Percentiles rank a stretch among this genome's conserved stretches.
phyloP scores from a whole-genome alignment of 2,113 vertebrate species.

The Phocoena sinus region DNA sequence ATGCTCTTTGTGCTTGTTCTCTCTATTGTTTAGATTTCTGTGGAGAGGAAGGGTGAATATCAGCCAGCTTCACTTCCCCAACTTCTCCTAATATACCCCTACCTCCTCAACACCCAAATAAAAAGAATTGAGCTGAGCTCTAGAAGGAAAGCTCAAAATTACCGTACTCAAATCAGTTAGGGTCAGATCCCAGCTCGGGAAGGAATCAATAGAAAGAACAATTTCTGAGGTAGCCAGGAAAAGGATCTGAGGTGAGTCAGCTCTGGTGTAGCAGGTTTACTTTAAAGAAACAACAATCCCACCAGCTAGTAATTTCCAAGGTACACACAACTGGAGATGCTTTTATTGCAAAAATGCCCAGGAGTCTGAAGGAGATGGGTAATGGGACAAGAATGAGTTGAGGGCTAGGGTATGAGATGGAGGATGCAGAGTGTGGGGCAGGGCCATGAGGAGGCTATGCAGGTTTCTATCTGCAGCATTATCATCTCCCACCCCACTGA shows the following conservation, averaged over 20 bases:
- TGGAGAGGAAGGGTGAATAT: background rate
- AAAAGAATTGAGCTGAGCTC: background rate
- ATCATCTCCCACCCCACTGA: background rate
- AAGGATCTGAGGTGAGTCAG: background rate
- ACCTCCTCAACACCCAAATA: background rate
- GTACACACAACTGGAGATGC: background rate
- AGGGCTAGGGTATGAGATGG: accelerated
- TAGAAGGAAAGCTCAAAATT: background rate
- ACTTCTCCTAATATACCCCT: accelerated
- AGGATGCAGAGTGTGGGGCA: background rate
- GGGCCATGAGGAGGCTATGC: background rate
- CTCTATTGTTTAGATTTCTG: background rate
- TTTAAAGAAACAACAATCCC: background rate
- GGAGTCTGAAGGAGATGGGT: background rate
- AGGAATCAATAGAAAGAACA: background rate
- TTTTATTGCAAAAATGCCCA: background rate
- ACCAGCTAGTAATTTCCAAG: background rate
- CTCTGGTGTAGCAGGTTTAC: background rate
- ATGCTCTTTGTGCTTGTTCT: background rate
- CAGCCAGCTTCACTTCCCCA: background rate
- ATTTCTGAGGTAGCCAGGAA: background rate
- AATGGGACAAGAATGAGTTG: background rate
- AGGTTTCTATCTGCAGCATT: background rate
- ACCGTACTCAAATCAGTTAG: background rate
- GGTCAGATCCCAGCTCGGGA: background rate